These are phyloP conservation scores for Plemyria rubiginata DNA, from an alignment of 2,888 invertebrate species.

Conservation along the genomic window DNA sequence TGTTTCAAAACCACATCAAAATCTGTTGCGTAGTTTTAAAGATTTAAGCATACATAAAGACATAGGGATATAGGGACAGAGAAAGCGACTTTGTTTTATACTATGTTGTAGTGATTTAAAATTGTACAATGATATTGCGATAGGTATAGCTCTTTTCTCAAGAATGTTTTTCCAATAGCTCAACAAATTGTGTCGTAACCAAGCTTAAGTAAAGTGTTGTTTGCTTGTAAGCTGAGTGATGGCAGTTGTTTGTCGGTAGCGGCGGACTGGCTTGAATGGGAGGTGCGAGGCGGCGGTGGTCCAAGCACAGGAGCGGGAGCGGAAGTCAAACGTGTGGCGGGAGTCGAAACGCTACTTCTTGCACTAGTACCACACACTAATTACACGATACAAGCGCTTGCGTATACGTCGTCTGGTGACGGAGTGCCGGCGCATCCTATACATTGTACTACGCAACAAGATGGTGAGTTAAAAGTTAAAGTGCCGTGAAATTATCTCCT, in stretches of 20 bases:
- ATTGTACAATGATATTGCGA: background rate
- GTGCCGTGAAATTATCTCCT: no score
- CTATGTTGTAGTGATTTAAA: no score
- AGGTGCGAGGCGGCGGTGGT: conserved; percentile 67
- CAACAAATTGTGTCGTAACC: conserved; percentile 14
- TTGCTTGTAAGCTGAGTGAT: conserved; percentile 76
- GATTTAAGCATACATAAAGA: no score
- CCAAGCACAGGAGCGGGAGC: conserved; percentile 73
- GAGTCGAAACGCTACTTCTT: conserved; percentile 91
- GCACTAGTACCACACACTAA: conserved; percentile 93
- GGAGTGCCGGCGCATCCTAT: conserved; percentile 91
- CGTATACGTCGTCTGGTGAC: conserved; percentile 94
- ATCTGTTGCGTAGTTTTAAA: no score
- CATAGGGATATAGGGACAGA: no score
- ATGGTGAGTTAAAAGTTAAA: conserved; percentile 82
- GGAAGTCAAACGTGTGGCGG: conserved; percentile 91
- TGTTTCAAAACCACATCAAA: no score
- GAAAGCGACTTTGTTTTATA: no score
- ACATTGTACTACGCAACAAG: conserved; percentile 93
- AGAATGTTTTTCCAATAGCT: conserved; percentile 8
- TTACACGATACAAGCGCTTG: conserved; percentile 93
- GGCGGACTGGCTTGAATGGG: conserved; percentile 81
- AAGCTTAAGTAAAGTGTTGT: conserved; percentile 28
- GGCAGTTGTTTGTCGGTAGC: conserved; percentile 83
- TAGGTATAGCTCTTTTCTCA: background rate